phyloP scores from a whole-genome alignment of 2,888 invertebrate species.

The Diploptera punctata region DNA sequence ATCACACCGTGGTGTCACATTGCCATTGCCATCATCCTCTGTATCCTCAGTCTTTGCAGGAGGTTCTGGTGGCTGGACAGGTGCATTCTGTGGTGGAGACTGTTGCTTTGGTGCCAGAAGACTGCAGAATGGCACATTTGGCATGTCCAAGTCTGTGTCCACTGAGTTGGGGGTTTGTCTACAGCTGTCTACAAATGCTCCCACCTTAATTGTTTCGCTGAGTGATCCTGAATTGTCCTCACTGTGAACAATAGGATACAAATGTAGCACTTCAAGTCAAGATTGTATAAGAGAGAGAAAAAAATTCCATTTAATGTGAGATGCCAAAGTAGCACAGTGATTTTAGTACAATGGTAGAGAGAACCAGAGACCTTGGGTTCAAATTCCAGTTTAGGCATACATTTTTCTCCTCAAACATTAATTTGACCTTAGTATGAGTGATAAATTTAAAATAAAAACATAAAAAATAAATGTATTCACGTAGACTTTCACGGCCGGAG shows the following conservation, averaged over 20 bases:
- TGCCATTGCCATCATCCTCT: conserved; percentile 55
- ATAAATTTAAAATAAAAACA: no score
- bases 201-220: conserved; percentile 72
- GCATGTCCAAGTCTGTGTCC: conserved; percentile 60
- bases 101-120: conserved; percentile 55
- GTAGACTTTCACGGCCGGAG: no score
- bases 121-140: conserved; percentile 72
- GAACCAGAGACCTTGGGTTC: no score
- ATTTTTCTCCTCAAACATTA: no score
- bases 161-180: conserved; percentile 54
- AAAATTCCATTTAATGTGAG: no score
- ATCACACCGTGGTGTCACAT: conserved; percentile 52
- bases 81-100: conserved; percentile 49
- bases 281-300: no score
- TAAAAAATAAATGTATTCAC: no score
- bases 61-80: conserved; percentile 30
- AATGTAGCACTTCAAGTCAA: no score
- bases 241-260: conserved; percentile 48
- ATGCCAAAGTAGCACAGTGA: no score
- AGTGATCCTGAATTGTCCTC: conserved; percentile 73
- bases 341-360: no score
- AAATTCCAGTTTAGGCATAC: no score
- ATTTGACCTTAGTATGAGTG: no score
- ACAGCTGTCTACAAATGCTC: conserved; percentile 74
- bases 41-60: conserved; percentile 40